Conservation (phyloP, 1,140 invertebrate genomes). For the Panonychus citri region DNA sequence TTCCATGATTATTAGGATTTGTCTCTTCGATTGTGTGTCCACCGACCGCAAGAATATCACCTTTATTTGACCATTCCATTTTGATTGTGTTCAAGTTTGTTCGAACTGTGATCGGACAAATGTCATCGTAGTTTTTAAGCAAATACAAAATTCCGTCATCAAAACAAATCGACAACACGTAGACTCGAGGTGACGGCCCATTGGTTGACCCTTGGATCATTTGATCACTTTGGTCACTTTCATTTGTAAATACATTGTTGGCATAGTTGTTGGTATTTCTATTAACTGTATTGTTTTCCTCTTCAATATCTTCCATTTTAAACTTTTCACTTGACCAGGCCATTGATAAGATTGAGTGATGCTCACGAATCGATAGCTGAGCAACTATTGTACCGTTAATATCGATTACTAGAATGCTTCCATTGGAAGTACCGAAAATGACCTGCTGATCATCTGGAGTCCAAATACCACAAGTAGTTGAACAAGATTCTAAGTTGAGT, state of each 20-base stretch:
- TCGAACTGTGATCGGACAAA: constrained; percentile 56
- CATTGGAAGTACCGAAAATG: constrained; percentile 78
- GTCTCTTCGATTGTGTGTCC: constrained; percentile 25
- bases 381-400: constrained; percentile 83
- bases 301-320: constrained; percentile 84
- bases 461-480: constrained; percentile 89
- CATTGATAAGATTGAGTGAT: constrained; percentile 54
- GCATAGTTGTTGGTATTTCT: neutral
- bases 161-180: constrained; percentile 58
- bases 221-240: neutral
- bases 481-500: constrained; percentile 60
- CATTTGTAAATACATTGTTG: neutral
- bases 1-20: neutral
- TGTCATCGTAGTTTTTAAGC: constrained; percentile 71
- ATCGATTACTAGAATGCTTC: constrained; percentile 79
- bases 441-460: constrained; percentile 91
- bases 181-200: neutral
- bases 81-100: constrained; percentile 48
- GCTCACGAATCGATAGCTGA: constrained; percentile 54
- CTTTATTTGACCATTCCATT: constrained; percentile 88
- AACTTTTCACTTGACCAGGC: constrained; percentile 93
- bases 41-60: constrained; percentile 72
- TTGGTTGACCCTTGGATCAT: neutral
- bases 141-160: constrained; percentile 67
- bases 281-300: constrained; percentile 22